These are phyloP conservation scores for Muricea muricata DNA, from an alignment of 92 coral and sea anemone genomes.

Conservation along the genomic window DNA sequence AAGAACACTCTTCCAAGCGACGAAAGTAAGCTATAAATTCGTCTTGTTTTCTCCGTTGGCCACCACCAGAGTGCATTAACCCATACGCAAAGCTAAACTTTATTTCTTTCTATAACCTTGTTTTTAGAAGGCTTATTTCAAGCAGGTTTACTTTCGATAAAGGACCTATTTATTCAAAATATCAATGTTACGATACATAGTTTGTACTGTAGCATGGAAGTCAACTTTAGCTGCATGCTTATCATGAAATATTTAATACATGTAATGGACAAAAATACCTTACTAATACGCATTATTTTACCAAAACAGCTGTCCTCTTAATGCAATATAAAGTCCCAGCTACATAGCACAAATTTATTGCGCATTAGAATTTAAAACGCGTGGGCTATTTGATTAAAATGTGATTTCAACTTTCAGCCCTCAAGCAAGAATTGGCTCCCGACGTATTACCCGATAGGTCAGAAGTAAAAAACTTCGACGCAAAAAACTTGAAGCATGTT, in stretches of 20 bases:
- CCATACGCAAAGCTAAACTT: background rate
- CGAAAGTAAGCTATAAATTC: constrained; percentile 72
- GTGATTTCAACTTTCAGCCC: constrained; percentile 46
- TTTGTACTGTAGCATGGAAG: background rate
- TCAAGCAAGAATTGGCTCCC: constrained; percentile 85
- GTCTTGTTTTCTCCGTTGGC: background rate
- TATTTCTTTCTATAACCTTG: background rate
- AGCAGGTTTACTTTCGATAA: background rate
- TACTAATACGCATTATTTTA: background rate
- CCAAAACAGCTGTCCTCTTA: background rate
- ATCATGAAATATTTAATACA: background rate
- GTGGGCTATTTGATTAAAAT: background rate
- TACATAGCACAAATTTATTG: background rate
- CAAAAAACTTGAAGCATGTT: constrained; percentile 76
- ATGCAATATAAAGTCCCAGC: background rate
- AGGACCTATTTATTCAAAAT: background rate
- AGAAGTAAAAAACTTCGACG: constrained; percentile 70
- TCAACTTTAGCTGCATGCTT: background rate
- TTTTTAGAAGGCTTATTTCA: background rate
- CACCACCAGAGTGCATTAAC: background rate
- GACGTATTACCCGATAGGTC: constrained; percentile 79
- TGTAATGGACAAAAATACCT: background rate
- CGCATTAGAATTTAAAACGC: background rate
- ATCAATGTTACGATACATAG: background rate
- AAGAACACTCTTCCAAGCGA: constrained; percentile 88